These are phyloP conservation scores for Monopis laevigella DNA, from an alignment of 2,888 invertebrate genomes.

Conservation along the genomic window DNA sequence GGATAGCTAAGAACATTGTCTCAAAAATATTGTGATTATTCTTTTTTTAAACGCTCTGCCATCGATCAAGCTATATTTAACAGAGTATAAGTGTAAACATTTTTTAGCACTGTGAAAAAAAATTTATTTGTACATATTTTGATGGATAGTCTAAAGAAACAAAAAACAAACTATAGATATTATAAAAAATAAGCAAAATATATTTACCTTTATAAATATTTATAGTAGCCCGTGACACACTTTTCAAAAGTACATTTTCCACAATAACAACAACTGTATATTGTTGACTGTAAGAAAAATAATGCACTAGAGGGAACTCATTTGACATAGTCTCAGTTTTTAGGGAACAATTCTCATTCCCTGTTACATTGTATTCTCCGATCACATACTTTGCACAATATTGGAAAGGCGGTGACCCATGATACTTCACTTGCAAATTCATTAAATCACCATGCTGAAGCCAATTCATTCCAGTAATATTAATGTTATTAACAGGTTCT, in stretches of 20 bases:
- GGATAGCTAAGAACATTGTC: no score
- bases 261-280: conserved; percentile 83
- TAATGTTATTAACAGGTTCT: conserved; percentile 78
- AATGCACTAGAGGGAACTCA: conserved; percentile 72
- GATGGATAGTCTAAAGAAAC: no score
- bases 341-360: conserved; percentile 76
- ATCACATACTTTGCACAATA: conserved; percentile 74
- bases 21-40: no score
- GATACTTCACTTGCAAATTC: conserved; percentile 74
- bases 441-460: conserved; percentile 83
- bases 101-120: no score
- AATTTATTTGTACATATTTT: no score
- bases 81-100: no score
- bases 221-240: conserved; percentile 75
- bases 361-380: conserved; percentile 76
- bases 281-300: conserved; percentile 73
- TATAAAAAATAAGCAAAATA: conserved; percentile 11
- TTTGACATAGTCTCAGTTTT: conserved; percentile 54
- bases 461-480: conserved; percentile 82
- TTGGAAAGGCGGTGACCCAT: conserved; percentile 77
- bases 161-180: no score
- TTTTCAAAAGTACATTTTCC: conserved; percentile 78
- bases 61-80: no score
- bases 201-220: conserved; percentile 84
- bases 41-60: no score